Conservation (phyloP, 1,140 invertebrate species). For the Drosophila persimilis region DNA sequence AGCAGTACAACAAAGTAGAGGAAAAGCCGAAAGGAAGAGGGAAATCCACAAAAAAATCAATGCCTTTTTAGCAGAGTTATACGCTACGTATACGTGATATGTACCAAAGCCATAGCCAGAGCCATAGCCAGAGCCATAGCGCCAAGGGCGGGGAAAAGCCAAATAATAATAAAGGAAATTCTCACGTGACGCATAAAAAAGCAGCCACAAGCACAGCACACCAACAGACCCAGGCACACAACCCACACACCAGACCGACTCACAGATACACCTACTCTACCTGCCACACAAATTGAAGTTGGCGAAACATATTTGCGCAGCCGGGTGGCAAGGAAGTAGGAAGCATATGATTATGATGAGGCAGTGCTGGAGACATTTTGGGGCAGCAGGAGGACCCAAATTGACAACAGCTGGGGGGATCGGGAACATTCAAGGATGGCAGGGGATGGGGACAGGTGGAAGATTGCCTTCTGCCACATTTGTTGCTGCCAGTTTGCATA, state of each 20-base stretch:
- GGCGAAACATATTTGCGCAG: constrained; percentile 52
- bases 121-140: too few species aligned
- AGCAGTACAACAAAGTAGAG: not conserved
- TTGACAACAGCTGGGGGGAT: constrained; percentile 56
- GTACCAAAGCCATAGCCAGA: constrained; percentile 40
- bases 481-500: constrained; percentile 74
- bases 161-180: constrained; percentile 81
- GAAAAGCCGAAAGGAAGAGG: constrained; percentile 6
- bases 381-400: constrained; percentile 38
- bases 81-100: constrained; percentile 70
- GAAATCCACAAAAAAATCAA: constrained; percentile 69
- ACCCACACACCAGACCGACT: constrained; percentile 10
- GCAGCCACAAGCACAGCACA: constrained; percentile 18
- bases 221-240: constrained; percentile 21
- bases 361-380: constrained; percentile 57
- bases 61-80: constrained; percentile 58
- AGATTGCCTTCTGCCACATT: constrained; percentile 56
- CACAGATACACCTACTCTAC: constrained; percentile 28
- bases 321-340: constrained; percentile 14
- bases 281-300: constrained; percentile 50
- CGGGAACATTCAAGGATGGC: not conserved
- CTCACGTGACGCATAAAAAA: constrained; percentile 79
- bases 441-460: not conserved
- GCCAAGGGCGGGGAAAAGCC: constrained; percentile 20
- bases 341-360: constrained; percentile 71